A percentile compares a stretch with the other conserved stretches of the same genome.
Conservation (phyloP, 2,797 vertebrate genomes). For the Periparus ater region DNA sequence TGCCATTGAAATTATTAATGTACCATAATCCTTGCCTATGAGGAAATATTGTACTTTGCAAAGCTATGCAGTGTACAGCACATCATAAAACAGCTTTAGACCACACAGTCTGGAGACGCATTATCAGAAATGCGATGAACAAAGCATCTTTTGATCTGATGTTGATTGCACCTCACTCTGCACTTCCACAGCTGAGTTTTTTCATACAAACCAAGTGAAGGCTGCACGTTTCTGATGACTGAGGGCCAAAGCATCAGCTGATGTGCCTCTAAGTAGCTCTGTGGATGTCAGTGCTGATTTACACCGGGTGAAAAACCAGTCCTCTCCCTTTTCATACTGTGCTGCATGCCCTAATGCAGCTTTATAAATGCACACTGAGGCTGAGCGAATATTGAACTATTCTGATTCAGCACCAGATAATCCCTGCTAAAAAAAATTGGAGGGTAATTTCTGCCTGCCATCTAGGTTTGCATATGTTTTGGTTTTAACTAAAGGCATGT, state of each 20-base stretch:
- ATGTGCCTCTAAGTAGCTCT: constrained; percentile 18
- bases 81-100: constrained; percentile 41
- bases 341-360: constrained; percentile 15
- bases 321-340: neutral
- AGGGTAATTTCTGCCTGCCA: constrained; percentile 26
- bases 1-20: constrained; percentile 23
- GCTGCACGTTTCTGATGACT: neutral
- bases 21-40: constrained; percentile 22
- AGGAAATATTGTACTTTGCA: constrained; percentile 45
- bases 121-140: neutral
- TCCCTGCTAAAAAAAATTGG: neutral
- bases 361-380: constrained; percentile 24
- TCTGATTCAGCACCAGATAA: constrained; percentile 33
- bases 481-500: constrained; percentile 45
- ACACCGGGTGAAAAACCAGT: constrained; percentile 44
- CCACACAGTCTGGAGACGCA: neutral
- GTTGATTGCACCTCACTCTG: neutral
- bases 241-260: constrained; percentile 21
- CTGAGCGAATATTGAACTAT: neutral
- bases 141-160: constrained; percentile 1
- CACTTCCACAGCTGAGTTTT: neutral
- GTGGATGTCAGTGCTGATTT: constrained; percentile 33
- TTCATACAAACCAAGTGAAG: neutral
- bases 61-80: constrained; percentile 51
- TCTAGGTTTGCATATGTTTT: neutral